Base-by-base conservation (phyloP, 2,113 vertebrate species). In the Rhinopomastus cyanomelas region DNA sequence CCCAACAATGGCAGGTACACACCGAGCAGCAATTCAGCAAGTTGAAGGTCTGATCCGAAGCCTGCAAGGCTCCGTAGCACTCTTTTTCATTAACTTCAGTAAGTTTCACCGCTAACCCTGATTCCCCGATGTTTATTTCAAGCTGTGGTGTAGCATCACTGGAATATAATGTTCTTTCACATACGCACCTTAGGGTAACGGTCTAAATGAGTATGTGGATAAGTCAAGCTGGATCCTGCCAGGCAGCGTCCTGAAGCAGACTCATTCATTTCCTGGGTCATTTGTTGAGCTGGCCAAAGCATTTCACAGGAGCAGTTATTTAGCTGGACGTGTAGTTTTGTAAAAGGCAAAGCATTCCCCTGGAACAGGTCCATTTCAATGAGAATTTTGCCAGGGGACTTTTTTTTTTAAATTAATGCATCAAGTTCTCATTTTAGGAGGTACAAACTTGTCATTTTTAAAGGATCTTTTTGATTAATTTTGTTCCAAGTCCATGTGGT, bases 1-100 rank as follows among this genome's bases (percentile, higher is more conserved):
- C 49, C 23, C 56, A 64, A 44, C 60, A 89, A 44, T 6, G 11
- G 34, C 4, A 66, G 29, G 29, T n/a, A 77, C 39, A 71, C 30
- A 46, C 27, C 29, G n/a, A 94, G 68, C 37, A 69, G 30, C 22
- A 9, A 26, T 81, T 71, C 73, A 72, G 65, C 25, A 91, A 88
- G 83, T 25, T 0, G 0, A 32, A 32, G 53, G 32, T 75, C 62
- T 90, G 69, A 92, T 79, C 53, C 51, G 79, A 84, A 84, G 55
- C 61, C 86, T 78, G 22, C 57, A 75, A 77, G 69, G 57, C 46
- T 89, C 44, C 0, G 0, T 55, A 27, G 29, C 32, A 56, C 18
- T 88, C 65, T 75, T 91, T 88, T 90, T 83, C 85, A 90, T 94
- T 88, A 92, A 91, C 37, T 86, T 76, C 74, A 66, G 27, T 89